Evolutionary conservation across 2,797 vertebrate species (phyloP).

Genomic region (Melanotaenia trifasciata): DNA sequence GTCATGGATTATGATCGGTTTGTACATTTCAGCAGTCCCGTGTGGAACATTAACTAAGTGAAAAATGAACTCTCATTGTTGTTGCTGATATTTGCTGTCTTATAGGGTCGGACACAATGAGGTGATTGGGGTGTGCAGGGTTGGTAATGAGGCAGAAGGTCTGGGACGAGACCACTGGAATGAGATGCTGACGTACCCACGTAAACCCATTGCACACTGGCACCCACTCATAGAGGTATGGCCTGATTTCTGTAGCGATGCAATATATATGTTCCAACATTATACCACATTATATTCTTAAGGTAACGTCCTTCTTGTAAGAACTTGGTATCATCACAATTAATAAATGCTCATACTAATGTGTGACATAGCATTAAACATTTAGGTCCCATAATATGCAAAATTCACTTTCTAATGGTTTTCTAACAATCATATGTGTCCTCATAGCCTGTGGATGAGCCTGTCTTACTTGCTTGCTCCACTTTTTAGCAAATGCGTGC

Average conservation of each 20-base stretch:
- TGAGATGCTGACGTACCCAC: conserved; percentile 95
- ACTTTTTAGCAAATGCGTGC: too few relatives aligned
- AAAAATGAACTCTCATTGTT: neutral
- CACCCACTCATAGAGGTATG: conserved; percentile 95
- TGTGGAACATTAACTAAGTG: neutral
- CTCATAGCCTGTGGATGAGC: too few relatives aligned
- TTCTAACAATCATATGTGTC: too few relatives aligned
- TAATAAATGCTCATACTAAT: neutral
- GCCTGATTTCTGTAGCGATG: neutral
- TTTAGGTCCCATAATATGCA: neutral
- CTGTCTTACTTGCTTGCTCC: too few relatives aligned
- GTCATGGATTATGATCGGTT: conserved; percentile 99
- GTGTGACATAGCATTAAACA: neutral
- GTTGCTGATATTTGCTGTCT: conserved; percentile 57
- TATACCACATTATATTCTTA: neutral
- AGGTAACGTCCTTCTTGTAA: neutral
- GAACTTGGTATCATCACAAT: neutral
- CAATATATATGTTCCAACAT: neutral
- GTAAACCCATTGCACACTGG: conserved; percentile 98
- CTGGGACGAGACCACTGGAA: conserved; percentile 97
- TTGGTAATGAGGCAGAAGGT: conserved; percentile 92
- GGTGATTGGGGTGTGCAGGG: conserved; percentile 96
- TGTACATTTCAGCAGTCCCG: neutral
- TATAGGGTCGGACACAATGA: conserved; percentile 98
- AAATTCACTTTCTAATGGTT: too few relatives aligned